Evolutionary conservation across 2,888 invertebrate species (phyloP).

Genomic region (Trissonchulus sp.): DNA sequence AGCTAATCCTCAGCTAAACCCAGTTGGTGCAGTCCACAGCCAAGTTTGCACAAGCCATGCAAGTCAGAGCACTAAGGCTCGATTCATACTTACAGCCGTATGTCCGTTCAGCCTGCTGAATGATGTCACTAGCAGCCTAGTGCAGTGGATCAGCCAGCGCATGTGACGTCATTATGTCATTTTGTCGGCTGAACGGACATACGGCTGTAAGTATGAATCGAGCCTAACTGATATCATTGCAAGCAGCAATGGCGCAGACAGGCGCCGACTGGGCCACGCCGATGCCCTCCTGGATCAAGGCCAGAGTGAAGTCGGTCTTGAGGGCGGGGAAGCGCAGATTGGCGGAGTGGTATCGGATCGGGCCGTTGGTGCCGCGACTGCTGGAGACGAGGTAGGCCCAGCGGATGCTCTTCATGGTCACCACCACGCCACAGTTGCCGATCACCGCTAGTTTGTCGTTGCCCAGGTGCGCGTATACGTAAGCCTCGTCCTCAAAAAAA

Average conservation of each 20-base stretch:
- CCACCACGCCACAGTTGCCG: slow-evolving; percentile 46
- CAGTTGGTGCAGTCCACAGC: too few species aligned
- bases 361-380: slow-evolving; percentile 46
- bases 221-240: not conserved
- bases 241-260: not conserved
- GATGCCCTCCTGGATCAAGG: slow-evolving; percentile 40
- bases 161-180: not conserved
- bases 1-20: too few species aligned
- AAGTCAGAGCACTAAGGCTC: too few species aligned
- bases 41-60: too few species aligned
- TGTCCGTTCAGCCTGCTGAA: too few species aligned
- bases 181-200: not conserved
- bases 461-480: not conserved
- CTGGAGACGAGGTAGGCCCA: slow-evolving; percentile 42
- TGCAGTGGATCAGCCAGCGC: too few species aligned
- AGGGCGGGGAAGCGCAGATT: slow-evolving; percentile 50
- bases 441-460: slow-evolving; percentile 42
- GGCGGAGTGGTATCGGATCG: slow-evolving; percentile 49
- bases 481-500: not conserved
- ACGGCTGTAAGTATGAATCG: not conserved
- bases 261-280: too few species aligned
- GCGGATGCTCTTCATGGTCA: slow-evolving; percentile 41
- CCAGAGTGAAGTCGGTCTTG: slow-evolving; percentile 49
- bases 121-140: too few species aligned
- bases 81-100: too few species aligned